These are phyloP conservation scores for Axis porcinus DNA, from an alignment of 2,113 vertebrate species.

Conservation along the genomic window DNA sequence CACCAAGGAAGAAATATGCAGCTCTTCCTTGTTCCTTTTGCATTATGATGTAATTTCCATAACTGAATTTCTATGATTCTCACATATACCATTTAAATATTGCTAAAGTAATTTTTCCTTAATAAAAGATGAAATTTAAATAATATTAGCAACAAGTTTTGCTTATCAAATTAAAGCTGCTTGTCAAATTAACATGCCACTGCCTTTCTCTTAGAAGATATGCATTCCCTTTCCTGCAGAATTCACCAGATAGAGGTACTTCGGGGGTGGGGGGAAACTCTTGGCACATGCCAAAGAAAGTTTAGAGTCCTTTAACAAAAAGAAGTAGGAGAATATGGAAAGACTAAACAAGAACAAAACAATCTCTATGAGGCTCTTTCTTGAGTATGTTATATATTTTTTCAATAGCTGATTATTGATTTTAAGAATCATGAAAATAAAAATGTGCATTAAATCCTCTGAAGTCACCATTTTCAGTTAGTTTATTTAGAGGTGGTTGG, in stretches of 20 bases:
- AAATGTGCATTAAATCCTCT: neutral
- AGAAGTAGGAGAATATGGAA: neutral
- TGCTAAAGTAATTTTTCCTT: neutral
- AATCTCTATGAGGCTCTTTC: neutral
- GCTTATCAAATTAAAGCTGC: neutral
- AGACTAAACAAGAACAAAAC: neutral
- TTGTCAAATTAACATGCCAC: neutral
- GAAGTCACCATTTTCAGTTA: neutral
- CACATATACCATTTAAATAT: conserved; percentile 22
- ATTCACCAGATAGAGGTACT: neutral
- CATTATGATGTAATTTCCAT: neutral
- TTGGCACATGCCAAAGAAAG: neutral
- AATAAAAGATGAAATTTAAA: conserved; percentile 47
- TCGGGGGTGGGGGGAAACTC: neutral
- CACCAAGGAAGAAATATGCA: neutral
- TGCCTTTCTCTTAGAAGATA: neutral
- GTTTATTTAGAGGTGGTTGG: neutral
- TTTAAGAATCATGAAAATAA: conserved; percentile 10
- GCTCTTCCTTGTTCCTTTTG: neutral
- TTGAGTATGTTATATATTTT: neutral
- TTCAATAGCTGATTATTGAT: neutral
- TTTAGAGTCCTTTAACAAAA: neutral
- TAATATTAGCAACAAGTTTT: neutral
- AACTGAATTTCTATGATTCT: conserved; percentile 29
- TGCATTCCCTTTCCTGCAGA: neutral